These are phyloP conservation scores for Proisotoma minuta DNA, from an alignment of 2,888 invertebrate species.

Conservation along the genomic window DNA sequence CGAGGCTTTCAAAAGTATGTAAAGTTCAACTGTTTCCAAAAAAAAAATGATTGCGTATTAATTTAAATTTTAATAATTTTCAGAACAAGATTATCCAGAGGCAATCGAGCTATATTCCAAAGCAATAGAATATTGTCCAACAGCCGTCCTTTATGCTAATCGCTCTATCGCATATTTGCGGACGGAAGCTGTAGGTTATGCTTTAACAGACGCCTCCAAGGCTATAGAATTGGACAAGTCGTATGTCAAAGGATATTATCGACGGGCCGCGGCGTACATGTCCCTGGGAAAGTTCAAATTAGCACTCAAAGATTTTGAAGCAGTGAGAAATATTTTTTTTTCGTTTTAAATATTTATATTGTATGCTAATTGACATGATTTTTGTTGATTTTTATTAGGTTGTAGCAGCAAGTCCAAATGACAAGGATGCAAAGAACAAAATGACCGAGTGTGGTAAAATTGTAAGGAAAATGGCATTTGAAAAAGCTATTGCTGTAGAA, in stretches of 20 bases:
- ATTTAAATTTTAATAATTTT: conserved; percentile 48
- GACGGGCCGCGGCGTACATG: conserved; percentile 95
- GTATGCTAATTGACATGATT: neutral
- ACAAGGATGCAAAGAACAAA: conserved; percentile 89
- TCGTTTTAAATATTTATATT: neutral
- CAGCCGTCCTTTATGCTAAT: conserved; percentile 88
- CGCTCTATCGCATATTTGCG: conserved; percentile 83
- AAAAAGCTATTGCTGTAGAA: conserved; percentile 92
- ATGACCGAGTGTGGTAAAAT: conserved; percentile 93
- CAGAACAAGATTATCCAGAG: conserved; percentile 83
- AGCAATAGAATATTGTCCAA: conserved; percentile 82
- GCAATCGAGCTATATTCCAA: conserved; percentile 79
- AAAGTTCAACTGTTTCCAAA: neutral
- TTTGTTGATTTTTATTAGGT: conserved; percentile 60
- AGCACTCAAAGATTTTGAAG: conserved; percentile 94
- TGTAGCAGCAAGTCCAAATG: conserved; percentile 83
- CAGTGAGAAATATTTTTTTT: conserved; percentile 61
- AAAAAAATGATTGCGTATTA: neutral
- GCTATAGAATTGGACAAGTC: conserved; percentile 82
- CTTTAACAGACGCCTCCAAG: conserved; percentile 83
- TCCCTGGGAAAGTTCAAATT: conserved; percentile 94
- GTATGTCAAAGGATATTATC: conserved; percentile 94
- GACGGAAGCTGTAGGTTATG: conserved; percentile 92
- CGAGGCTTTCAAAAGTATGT: conserved; percentile 43
- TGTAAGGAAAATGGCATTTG: conserved; percentile 88